A percentile compares a stretch with the other conserved stretches of the same genome.
These are phyloP conservation scores for Drosophila pseudoananassae DNA, from an alignment of 1,140 invertebrate genomes.

Conservation along the genomic window DNA sequence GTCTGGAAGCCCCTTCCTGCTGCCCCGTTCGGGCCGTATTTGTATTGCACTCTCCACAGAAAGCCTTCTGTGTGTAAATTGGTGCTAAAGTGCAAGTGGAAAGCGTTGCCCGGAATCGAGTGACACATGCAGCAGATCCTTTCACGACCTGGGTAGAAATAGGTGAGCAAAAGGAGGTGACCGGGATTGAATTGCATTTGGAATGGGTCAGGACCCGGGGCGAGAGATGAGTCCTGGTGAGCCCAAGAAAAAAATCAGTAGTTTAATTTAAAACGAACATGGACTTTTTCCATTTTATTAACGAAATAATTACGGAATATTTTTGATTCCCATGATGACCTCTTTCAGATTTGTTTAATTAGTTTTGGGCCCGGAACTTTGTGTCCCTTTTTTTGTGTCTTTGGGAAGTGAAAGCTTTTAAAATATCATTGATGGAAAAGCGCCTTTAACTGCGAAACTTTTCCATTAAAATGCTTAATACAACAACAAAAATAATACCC, in stretches of 20 bases:
- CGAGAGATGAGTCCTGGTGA: neutral
- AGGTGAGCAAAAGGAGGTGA: neutral
- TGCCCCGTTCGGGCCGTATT: neutral
- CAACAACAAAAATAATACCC: conserved; percentile 30
- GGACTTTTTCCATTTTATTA: conserved; percentile 11
- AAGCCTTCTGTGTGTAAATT: conserved; percentile 31
- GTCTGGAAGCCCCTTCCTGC: neutral
- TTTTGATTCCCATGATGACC: conserved; percentile 20
- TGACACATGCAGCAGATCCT: conserved; percentile 29
- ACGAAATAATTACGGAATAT: conserved; percentile 1
- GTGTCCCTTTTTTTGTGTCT: conserved; percentile 54
- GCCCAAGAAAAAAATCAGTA: conserved; percentile 3
- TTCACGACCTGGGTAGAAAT: conserved; percentile 3
- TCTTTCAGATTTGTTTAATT: conserved; percentile 30
- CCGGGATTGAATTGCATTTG: conserved; percentile 11
- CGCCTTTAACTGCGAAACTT: conserved; percentile 79
- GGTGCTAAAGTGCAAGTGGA: conserved; percentile 43
- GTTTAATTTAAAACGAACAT: neutral
- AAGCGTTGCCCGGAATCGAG: conserved; percentile 35
- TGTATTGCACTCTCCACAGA: conserved; percentile 2
- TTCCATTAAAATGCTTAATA: conserved; percentile 79
- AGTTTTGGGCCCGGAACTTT: conserved; percentile 40
- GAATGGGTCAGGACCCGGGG: conserved; percentile 1
- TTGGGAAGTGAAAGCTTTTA: conserved; percentile 66
- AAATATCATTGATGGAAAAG: conserved; percentile 72